Base-by-base conservation (phyloP, 1,140 invertebrate species). In the Camponotus vicinus region DNA sequence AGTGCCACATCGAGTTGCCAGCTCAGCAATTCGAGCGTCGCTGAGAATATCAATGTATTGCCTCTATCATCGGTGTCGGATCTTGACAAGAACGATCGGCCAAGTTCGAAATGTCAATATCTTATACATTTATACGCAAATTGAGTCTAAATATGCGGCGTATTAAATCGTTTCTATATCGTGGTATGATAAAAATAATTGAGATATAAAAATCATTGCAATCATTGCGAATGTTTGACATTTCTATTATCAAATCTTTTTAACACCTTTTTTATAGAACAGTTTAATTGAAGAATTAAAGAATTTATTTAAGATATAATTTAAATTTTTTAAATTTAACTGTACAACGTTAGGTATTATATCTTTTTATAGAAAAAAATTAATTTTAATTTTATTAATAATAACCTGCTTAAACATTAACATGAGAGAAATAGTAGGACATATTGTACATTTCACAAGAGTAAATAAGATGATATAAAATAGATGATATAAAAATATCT, bases 21-120 rank as follows among this genome's bases (percentile, higher is more conserved):
- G 88, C 90, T 92, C 92, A 92, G 88, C 90, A 84, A 92, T 91
- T 92, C 84, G 86, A 91, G 90, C 85, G 69, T 49, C 75, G 59
- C 45, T 18, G 66, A 63, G 34, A 49, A 64, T 76, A 75, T 59
- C 77, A 79, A 89, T 70, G 75, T 88, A 82, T 83, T 84, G 88
- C 61, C 64, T 57, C 21, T 27, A 27, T 78, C 64, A 85, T 76
- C 71, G 73, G 18, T 52, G 40, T 13, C n/a, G n/a, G 40, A 80
- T 80, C 32, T 73, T 73, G 40, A 40, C 78, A 18, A 69, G 64
- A 71, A 71, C 37, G 52, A 82, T 82, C 27, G 15, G 15, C 37
- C 37, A 37, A 27, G 9, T 59, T 82, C 59, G 40, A 61, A 15
- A 40, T 40, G 37, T 75, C 71, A 63, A 21, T 40, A 55, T 7